A percentile compares a stretch with the other conserved stretches of the same genome.
Conservation (phyloP, 2,797 vertebrate species). For the Poeciliopsis infans region DNA sequence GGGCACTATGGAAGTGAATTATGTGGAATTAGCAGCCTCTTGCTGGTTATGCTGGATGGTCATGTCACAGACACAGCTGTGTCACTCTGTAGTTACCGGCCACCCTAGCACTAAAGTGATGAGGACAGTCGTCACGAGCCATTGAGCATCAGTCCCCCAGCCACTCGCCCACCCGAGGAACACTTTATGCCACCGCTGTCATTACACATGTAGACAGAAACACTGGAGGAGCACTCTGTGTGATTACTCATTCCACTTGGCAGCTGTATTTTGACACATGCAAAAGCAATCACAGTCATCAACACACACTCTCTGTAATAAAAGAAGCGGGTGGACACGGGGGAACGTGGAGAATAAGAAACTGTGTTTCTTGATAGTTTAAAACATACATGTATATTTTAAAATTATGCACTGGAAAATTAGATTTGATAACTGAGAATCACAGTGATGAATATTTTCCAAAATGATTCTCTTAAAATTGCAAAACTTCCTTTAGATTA, state of each 20-base stretch:
- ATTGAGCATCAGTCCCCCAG: constrained; percentile 56
- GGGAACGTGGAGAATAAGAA: background rate
- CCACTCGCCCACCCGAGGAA: constrained; percentile 49
- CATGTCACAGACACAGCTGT: constrained; percentile 42
- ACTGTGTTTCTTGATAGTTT: constrained; percentile 2
- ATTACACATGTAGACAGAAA: constrained; percentile 76
- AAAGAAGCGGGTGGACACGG: constrained; percentile 8
- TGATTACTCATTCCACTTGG: constrained; percentile 79
- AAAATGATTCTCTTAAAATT: background rate
- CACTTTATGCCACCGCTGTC: constrained; percentile 74
- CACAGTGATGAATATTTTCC: background rate
- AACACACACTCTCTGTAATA: constrained; percentile 50
- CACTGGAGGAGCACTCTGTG: constrained; percentile 69
- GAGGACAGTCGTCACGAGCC: constrained; percentile 50
- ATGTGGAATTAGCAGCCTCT: constrained; percentile 24
- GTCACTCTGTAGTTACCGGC: constrained; percentile 27
- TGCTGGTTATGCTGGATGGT: constrained; percentile 28
- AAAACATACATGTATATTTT: background rate
- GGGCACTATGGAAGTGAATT: background rate
- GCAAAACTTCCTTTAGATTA: background rate
- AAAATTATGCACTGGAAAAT: too few relatives aligned
- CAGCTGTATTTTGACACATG: constrained; percentile 83
- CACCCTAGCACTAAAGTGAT: constrained; percentile 39
- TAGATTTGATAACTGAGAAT: background rate
- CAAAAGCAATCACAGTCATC: constrained; percentile 72